Base-by-base conservation (phyloP, 2,888 invertebrate species). In the Leptinotarsa juncta region DNA sequence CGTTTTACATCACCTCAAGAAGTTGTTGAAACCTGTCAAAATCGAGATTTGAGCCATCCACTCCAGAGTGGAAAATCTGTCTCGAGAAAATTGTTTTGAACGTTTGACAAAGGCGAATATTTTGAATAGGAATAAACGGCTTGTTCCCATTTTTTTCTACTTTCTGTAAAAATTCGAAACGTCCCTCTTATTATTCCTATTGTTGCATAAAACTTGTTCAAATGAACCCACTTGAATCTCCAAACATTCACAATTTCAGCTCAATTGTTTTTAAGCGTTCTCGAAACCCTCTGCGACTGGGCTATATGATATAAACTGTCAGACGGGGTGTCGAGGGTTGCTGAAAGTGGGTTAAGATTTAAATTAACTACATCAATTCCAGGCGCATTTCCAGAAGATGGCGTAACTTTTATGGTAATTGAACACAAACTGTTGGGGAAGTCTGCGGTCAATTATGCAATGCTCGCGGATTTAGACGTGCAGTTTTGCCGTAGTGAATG, bases 291-390 rank as follows among this genome's bases (percentile, higher is more conserved):
- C 15, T 18, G 57, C 18, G 20, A 57, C 57, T 57, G 57, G 23
- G 57, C 57, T 57, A 16, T 62, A 15, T 60, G 20, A 60, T 26
- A 15, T 26, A 26, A 60, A 60, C 60, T 60, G 62, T 42, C 62
- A 32, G 62, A 20, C 62, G 26, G 42, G n/a, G 42, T 62, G 62
- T 32, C 62, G 62, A n/a, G 62, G 42, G 26, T 32, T 50, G 70
- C 57, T 66, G 55, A 66, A 68, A 53, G 70, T 18, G 70, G 51
- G 70, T 70, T 67, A 65, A 73, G 72, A 76, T 73, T 76, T 73
- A 76, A 76, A 76, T 76, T 76, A 73, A 73, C 73, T 76, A 69
- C 72, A 62, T 75, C 75, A 72, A 72, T 70, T 70, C 23, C 65
- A 53, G 70, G 55, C 75, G 70, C 55, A 72, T 70, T 75, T 69